Base-by-base conservation (phyloP, 2,113 vertebrate species). In the Danionella cerebrum region DNA sequence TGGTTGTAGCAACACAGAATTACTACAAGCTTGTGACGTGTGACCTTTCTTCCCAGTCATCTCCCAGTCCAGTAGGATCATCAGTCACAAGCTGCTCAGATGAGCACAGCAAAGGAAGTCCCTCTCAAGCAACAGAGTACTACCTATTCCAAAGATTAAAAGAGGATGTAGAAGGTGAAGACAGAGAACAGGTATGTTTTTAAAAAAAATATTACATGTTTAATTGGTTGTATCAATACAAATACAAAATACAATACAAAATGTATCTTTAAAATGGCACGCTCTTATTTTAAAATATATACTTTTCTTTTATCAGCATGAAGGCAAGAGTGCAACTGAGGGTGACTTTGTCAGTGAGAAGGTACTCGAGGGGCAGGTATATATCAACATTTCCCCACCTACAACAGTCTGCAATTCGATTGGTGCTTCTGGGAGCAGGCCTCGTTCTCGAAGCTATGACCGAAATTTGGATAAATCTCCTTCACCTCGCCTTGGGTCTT, bases 21-120 rank as follows among this genome's bases (percentile, higher is more conserved):
- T 99, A 99, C 73, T 99, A 99, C 55, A 98, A 98, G 69, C 85
- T 99, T 79, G 96, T 99, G 60, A 97, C 95, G 0, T 98, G 96
- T 39, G 96, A 99, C 82, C 83, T 99, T 57, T 98, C 95, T 13
- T 94, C 95, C 35, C 96, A 97, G 70, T 98, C 96, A 0, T 95
- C 96, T 1, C 94, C 95, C 1, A 98, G 94, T 74, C 96, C 94
- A 0, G 93, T 84, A 0, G 93, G 92, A 45, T 97, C 96, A 9
- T 95, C 96, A 1, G 90, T 91, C 76, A 91, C 95, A 70, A 97
- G 96, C 81, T 96, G 94, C 83, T 98, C 94, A 0, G 93, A 95
- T 39, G 95, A 97, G 58, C 91, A 90, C 72, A 89, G 90, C 83
- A 91, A 90, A 80, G 89, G 86, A 29, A 97, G 93, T 81, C 91